Evolutionary conservation across 2,113 vertebrate genomes (phyloP), one percentile per base, ranked within the genome.

Genomic region (Pedetes capensis): DNA sequence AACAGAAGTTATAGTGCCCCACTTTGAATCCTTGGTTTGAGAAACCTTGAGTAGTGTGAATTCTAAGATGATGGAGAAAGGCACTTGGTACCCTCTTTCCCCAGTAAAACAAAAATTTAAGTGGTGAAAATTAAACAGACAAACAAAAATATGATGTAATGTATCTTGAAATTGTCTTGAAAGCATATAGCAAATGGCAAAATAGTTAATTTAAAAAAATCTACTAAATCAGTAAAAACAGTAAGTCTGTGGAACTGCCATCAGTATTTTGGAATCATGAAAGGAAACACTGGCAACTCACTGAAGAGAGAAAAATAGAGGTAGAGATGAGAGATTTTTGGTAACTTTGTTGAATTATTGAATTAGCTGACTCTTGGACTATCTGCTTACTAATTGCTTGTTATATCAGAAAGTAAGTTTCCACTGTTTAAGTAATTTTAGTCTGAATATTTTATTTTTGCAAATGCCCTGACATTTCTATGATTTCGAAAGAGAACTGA

Each of bases 401-500:
- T 76, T 93, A 32, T 34, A 27, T 57, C 51, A 87, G 49, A 86
- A 89, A 92, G 57, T 63, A 51, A 39, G 47, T 88, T 59, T 66
- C 32, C n/a, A 84, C 59, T 94, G n/a, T 34, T 94, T 23, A 80
- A 89, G 39, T 59, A 74, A 86, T 94, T 85, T 92, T 61, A 53
- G 27, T 82, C 37, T 69, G 39, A 29, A 69, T 53, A 86, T 82
- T 86, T 94, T 85, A 69, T 85, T 87, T 81, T 72, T 61, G 18
- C 23, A 47, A 84, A 78, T 16, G 32, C 64, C 57, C 68, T 87
- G 76, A 32, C 71, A 39, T 63, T 84, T 27, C 51, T 3, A 6
- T 39, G 9, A 85, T 83, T 76, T 95, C 34, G 85, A 63, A 85
- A 66, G 78, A 63, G 34, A 91, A 63, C 2, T 25, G 18, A 44